Evolutionary conservation across 2,888 invertebrate species (phyloP).

Genomic region (Diaperis boleti): DNA sequence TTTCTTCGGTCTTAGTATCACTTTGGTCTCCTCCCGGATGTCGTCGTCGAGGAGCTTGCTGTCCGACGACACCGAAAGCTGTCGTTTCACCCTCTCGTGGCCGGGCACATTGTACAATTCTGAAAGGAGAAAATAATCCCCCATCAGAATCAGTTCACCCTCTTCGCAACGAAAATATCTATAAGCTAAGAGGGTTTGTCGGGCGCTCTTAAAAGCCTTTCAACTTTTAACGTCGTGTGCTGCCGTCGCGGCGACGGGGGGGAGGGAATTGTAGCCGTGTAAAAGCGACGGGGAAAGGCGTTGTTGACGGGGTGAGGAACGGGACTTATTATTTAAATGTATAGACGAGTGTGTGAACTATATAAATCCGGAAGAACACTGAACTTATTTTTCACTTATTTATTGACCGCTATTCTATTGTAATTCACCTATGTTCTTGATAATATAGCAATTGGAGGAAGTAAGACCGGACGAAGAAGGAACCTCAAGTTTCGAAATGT

Average conservation of each 20-base stretch:
- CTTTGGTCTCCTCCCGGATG: slow-evolving; percentile 88
- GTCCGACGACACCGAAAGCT: slow-evolving; percentile 92
- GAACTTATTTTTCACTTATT: too few relatives aligned
- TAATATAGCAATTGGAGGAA: too few relatives aligned
- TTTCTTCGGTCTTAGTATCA: slow-evolving; percentile 90
- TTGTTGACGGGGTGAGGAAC: background rate
- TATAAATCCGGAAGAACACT: too few relatives aligned
- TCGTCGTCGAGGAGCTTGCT: slow-evolving; percentile 92
- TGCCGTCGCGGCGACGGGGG: slow-evolving; percentile 4
- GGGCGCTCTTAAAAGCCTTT: slow-evolving; percentile 45
- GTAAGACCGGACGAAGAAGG: too few relatives aligned
- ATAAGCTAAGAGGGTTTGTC: slow-evolving; percentile 40
- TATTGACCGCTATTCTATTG: too few relatives aligned
- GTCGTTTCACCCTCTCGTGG: slow-evolving; percentile 88
- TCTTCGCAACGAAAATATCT: slow-evolving; percentile 11
- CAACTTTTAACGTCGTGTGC: slow-evolving; percentile 44
- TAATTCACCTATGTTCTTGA: too few relatives aligned
- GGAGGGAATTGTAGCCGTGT: slow-evolving; percentile 25
- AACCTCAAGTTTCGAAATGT: too few relatives aligned
- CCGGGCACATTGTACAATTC: slow-evolving; percentile 84
- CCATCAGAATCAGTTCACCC: slow-evolving; percentile 3
- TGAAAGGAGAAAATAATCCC: slow-evolving; percentile 58
- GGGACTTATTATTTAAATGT: too few relatives aligned
- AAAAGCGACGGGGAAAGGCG: slow-evolving; percentile 16
- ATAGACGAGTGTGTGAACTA: too few relatives aligned